Conservation (phyloP, 2,888 invertebrate species). For the Hypolimnas misippus region DNA sequence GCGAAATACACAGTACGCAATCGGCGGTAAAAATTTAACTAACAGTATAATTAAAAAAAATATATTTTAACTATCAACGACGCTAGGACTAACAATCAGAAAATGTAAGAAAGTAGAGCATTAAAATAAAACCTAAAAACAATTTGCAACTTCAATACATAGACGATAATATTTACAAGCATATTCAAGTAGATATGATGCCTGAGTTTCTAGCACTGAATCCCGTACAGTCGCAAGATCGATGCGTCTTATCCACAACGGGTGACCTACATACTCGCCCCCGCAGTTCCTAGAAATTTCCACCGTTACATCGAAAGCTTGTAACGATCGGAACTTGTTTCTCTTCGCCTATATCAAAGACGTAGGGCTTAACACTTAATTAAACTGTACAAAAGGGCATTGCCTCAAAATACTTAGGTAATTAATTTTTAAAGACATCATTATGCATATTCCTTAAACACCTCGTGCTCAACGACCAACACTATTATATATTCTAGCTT, state of each 20-base stretch:
- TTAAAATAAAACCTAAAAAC: not conserved
- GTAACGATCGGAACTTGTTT: constrained; percentile 10
- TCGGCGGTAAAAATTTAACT: no score
- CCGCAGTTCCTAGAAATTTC: constrained; percentile 43
- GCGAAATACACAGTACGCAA: no score
- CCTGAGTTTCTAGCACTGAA: constrained; percentile 22
- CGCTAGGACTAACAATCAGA: no score
- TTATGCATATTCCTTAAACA: no score
- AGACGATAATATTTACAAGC: not conserved
- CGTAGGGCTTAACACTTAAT: not conserved
- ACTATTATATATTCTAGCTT: no score
- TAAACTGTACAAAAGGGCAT: no score
- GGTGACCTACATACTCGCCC: constrained; percentile 52
- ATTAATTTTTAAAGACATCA: no score
- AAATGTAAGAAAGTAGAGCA: not conserved
- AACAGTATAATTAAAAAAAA: no score
- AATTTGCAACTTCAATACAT: not conserved
- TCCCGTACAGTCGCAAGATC: constrained; percentile 45
- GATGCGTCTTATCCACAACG: constrained; percentile 54
- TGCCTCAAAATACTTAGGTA: no score
- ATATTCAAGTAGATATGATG: constrained; percentile 24
- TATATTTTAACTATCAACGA: no score
- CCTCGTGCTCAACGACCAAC: no score
- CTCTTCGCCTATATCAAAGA: constrained; percentile 9
- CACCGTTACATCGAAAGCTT: constrained; percentile 28